Percentiles rank a stretch among this genome's conserved stretches.
phyloP scores from a whole-genome alignment of 2,888 invertebrate genomes.

The Temnothorax unifasciatus region DNA sequence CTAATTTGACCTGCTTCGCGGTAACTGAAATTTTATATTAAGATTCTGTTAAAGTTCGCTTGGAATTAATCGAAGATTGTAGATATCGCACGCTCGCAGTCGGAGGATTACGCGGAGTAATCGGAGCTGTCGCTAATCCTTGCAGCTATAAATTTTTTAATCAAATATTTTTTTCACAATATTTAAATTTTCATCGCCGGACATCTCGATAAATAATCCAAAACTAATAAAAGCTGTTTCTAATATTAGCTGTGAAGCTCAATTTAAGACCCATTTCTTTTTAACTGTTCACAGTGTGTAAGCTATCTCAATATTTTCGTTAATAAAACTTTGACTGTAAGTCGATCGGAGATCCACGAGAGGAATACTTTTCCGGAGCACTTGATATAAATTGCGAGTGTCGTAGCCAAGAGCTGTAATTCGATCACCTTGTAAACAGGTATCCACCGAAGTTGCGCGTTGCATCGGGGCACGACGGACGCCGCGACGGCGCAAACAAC shows the following conservation, averaged over 20 bases:
- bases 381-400: slow-evolving; percentile 30
- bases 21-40: slow-evolving; percentile 13
- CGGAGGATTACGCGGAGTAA: slow-evolving; percentile 6
- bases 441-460: slow-evolving; percentile 39
- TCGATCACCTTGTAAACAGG: slow-evolving; percentile 48
- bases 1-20: not conserved
- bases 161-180: not conserved
- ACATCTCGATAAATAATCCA: not conserved
- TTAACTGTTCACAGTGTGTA: not conserved
- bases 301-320: not conserved
- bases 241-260: not conserved
- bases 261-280: not conserved
- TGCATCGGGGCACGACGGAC: not conserved
- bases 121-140: not conserved
- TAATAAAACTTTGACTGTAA: slow-evolving; percentile 12
- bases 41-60: slow-evolving; percentile 29
- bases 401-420: slow-evolving; percentile 31
- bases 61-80: slow-evolving; percentile 39
- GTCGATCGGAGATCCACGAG: not conserved
- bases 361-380: slow-evolving; percentile 15
- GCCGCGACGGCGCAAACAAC: slow-evolving; percentile 28
- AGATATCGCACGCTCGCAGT: slow-evolving; percentile 41
- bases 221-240: not conserved
- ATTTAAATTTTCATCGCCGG: not conserved
- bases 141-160: not conserved